Conservation (phyloP, 2,113 vertebrate genomes). For the Crypturellus undulatus region DNA sequence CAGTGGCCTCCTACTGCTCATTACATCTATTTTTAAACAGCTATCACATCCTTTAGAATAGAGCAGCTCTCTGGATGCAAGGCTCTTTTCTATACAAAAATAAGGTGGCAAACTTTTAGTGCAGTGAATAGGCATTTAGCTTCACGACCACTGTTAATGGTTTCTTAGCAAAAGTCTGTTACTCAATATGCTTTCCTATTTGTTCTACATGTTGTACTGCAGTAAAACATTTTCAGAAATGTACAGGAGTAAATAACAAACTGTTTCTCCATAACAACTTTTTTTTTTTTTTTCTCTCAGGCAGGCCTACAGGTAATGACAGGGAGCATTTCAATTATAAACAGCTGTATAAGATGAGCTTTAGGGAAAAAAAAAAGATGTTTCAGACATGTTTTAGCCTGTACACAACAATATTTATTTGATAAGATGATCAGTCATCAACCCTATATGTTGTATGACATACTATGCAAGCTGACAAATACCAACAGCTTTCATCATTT, state of each 20-base stretch:
- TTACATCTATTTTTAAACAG: slow-evolving; percentile 52
- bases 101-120: background rate
- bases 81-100: background rate
- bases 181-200: background rate
- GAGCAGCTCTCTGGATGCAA: background rate
- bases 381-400: background rate
- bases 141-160: background rate
- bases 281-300: background rate
- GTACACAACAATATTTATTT: background rate
- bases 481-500: background rate
- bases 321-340: background rate
- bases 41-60: background rate
- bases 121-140: background rate
- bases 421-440: background rate
- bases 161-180: background rate
- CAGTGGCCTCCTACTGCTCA: background rate
- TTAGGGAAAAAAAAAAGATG: background rate
- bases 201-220: background rate
- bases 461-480: background rate
- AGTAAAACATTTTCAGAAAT: background rate
- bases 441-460: background rate
- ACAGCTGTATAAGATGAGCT: background rate
- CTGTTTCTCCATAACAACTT: background rate
- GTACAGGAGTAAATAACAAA: background rate
- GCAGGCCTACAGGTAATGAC: background rate